Base-by-base conservation (phyloP, 2,888 invertebrate genomes). In the Zaprionus lineosus region DNA sequence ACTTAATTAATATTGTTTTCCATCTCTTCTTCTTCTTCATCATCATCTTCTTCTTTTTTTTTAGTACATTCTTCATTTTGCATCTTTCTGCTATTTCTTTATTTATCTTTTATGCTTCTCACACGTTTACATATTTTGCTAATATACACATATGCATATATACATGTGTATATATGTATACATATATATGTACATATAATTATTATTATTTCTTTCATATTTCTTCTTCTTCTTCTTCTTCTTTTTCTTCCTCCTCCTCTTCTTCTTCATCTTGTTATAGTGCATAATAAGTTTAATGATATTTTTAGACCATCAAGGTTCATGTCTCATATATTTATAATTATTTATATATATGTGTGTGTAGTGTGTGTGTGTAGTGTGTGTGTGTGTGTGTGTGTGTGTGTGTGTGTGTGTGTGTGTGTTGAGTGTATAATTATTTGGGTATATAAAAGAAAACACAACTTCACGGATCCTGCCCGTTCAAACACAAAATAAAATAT, bases 401-500 rank as follows among this genome's bases (percentile, higher is more conserved):
- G 3, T 21, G 7, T 21, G 7, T 21, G 7, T 21, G 7, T 21
- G 7, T 21, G 7, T 7, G 7, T 21, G 7, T 21, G 21, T 21
- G 7, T 21, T 21, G 7, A 7, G 3, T 21, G 3, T 21, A 21
- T 21, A 21, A 8, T 41, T 28, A 19, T 37, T 28, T 31, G 36
- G n/a, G n/a, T n/a, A n/a, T 50, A 28, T 55, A 44, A 75, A 69
- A 71, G 74, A 63, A 63, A 78, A 63, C 60, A 70, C 58, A 65
- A 74, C 66, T 48, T 57, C 61, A 68, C 83, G 88, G 88, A 87
- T 87, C 88, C 87, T 87, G 88, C 88, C 88, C 87, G 88, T 72
- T 82, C 68, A 74, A 87, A 87, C 87, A 87, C 82, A 85, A 82
- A 77, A 77, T 79, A 81, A 77, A 76, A 71, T 57, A 57, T 61